Conservation (phyloP, 1,140 invertebrate genomes). For the Lineus longissimus region DNA sequence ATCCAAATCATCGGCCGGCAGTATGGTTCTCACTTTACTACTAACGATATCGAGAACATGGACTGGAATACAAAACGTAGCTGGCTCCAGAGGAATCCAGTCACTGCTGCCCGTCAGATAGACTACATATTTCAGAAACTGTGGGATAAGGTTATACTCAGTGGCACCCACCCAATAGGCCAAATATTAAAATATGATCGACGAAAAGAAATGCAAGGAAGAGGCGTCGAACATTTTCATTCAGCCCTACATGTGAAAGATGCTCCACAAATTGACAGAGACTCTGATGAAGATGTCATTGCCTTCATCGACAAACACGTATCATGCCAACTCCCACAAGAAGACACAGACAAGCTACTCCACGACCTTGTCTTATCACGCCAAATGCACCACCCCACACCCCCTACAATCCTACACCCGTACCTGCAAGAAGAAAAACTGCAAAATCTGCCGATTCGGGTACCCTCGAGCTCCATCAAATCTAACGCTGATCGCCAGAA, state of each 20-base stretch:
- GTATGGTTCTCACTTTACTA: too few species aligned
- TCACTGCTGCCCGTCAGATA: not conserved
- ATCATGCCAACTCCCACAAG: not conserved
- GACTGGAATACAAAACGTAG: not conserved
- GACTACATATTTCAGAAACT: not conserved
- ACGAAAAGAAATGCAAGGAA: constrained; percentile 18
- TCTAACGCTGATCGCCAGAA: too few species aligned
- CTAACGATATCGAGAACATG: not conserved
- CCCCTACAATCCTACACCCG: too few species aligned
- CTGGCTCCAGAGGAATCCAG: not conserved
- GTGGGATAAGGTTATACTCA: constrained; percentile 5
- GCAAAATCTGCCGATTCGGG: not conserved
- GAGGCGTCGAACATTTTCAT: constrained; percentile 9
- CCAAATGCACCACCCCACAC: not conserved
- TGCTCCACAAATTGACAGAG: not conserved
- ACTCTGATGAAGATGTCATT: not conserved
- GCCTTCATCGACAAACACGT: not conserved
- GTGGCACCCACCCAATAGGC: constrained; percentile 11
- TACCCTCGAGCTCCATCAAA: not conserved
- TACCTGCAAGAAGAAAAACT: not conserved
- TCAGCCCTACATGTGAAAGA: not conserved
- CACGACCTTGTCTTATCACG: not conserved
- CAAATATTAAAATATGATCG: constrained; percentile 14
- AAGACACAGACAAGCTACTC: not conserved
- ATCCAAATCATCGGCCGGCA: too few species aligned